A percentile compares a stretch with the other conserved stretches of the same genome.
Conservation (phyloP, 2,113 vertebrate species). For the Crotalus viridis region DNA sequence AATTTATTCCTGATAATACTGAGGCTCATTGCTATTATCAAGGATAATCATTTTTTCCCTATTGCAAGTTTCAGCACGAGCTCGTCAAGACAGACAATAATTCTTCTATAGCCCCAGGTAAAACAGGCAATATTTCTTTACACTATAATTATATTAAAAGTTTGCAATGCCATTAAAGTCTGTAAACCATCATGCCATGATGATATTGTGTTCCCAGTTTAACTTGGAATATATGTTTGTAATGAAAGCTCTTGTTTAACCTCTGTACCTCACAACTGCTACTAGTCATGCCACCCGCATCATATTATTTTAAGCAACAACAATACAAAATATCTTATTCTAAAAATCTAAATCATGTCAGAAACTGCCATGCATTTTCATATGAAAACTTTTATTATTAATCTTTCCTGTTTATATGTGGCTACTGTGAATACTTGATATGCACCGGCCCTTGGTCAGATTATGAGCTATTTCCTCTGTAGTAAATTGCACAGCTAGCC, state of each 20-base stretch:
- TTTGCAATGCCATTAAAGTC: background rate
- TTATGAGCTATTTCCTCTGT: conserved; percentile 7
- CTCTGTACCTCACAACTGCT: background rate
- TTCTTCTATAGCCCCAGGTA: background rate
- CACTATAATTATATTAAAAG: background rate
- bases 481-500: background rate
- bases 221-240: background rate
- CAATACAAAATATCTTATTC: background rate
- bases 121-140: background rate
- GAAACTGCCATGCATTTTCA: conserved; percentile 27
- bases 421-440: conserved; percentile 38
- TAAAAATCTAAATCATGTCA: conserved; percentile 45
- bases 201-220: conserved; percentile 15
- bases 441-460: conserved; percentile 31
- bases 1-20: background rate
- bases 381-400: conserved; percentile 54
- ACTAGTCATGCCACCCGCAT: background rate
- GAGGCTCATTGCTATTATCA: background rate
- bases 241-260: conserved; percentile 17
- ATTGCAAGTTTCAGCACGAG: background rate
- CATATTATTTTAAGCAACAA: conserved; percentile 25
- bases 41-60: background rate
- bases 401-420: conserved; percentile 43
- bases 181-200: conserved; percentile 28
- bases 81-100: background rate